A percentile compares a stretch with the other conserved stretches of the same genome.
Conservation (phyloP, 1,140 invertebrate genomes). For the Mycetomoellerius zeteki region DNA sequence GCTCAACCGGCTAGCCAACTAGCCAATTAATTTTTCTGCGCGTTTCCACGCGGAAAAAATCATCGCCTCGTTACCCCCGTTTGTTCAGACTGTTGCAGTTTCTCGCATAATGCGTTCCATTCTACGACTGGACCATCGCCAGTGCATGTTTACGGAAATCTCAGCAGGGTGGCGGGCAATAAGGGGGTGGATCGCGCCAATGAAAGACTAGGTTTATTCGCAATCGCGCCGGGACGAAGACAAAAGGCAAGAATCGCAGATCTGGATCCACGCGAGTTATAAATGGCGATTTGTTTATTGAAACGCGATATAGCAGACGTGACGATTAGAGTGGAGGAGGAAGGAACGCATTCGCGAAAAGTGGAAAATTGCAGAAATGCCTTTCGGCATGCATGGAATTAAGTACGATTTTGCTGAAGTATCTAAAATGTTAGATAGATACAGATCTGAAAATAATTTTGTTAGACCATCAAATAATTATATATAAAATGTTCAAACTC, state of each 20-base stretch:
- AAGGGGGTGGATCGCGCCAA: slow-evolving; percentile 27
- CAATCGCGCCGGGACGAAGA: slow-evolving; percentile 52
- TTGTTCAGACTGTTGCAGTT: slow-evolving; percentile 48
- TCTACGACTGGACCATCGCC: slow-evolving; percentile 68
- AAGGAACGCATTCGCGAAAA: slow-evolving; percentile 13
- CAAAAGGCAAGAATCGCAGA: slow-evolving; percentile 61
- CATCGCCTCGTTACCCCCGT: slow-evolving; percentile 14
- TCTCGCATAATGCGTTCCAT: slow-evolving; percentile 67
- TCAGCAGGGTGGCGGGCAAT: not conserved
- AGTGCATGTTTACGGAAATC: slow-evolving; percentile 79
- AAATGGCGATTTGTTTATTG: slow-evolving; percentile 66
- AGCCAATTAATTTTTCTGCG: slow-evolving; percentile 27
- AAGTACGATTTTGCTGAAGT: too few species aligned
- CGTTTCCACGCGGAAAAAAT: not conserved
- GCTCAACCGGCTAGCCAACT: not conserved
- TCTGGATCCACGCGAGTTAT: slow-evolving; percentile 38
- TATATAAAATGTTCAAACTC: too few species aligned
- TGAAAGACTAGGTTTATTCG: slow-evolving; percentile 65
- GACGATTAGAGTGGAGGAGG: not conserved
- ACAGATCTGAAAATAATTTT: too few species aligned
- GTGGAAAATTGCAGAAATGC: not conserved
- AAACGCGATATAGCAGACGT: slow-evolving; percentile 55
- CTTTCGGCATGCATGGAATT: not conserved
- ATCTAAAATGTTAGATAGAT: too few species aligned
- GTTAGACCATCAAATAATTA: too few species aligned